phyloP scores from a whole-genome alignment of 2,888 invertebrate species.

The Laspeyria flexula region DNA sequence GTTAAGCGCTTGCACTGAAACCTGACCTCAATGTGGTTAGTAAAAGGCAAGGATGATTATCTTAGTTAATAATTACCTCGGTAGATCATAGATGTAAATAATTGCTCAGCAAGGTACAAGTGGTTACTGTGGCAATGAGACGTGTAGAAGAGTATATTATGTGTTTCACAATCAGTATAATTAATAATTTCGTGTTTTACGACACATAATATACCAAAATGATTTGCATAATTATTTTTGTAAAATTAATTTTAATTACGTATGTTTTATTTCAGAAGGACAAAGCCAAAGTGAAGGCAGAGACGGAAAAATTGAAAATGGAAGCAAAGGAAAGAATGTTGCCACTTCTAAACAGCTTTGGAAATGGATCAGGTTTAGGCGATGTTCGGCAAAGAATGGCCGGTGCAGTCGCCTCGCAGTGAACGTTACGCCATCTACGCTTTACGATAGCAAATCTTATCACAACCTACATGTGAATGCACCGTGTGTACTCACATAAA shows the following conservation, averaged over 20 bases:
- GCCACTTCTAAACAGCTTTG: slow-evolving; percentile 75
- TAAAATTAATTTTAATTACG: not conserved
- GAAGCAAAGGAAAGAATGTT: slow-evolving; percentile 72
- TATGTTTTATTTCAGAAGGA: slow-evolving; percentile 39
- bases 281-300: slow-evolving; percentile 61
- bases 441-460: slow-evolving; percentile 38
- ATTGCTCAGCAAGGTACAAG: not conserved
- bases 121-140: not conserved
- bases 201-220: no score
- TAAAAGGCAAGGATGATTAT: not conserved
- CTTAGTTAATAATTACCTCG: not conserved
- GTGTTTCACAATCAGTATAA: slow-evolving; percentile 12
- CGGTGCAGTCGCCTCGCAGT: slow-evolving; percentile 80
- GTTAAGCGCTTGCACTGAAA: not conserved
- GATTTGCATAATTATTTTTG: no score
- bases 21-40: not conserved
- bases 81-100: not conserved
- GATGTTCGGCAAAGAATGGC: slow-evolving; percentile 80
- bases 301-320: slow-evolving; percentile 54
- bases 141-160: slow-evolving; percentile 1
- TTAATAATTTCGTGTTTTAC: not conserved
- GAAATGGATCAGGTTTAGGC: slow-evolving; percentile 70
- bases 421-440: slow-evolving; percentile 36
- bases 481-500: slow-evolving; percentile 35
- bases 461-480: slow-evolving; percentile 27